Percentiles rank a stretch among this genome's conserved stretches.
phyloP scores from a whole-genome alignment of 2,888 invertebrate species.

The Serripes groenlandicus region DNA sequence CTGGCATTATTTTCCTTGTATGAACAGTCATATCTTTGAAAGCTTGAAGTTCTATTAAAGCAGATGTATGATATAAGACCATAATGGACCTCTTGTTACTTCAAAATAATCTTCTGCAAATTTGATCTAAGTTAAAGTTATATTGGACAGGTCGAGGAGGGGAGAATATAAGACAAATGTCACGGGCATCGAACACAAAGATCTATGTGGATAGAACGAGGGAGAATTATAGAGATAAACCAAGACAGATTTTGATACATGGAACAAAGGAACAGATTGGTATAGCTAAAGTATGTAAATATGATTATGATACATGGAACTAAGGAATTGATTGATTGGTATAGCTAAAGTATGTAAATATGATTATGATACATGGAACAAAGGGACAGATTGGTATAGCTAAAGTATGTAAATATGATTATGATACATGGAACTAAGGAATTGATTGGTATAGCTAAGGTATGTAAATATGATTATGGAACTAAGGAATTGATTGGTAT shows the following conservation, averaged over 20 bases:
- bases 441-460: no score
- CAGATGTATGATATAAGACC: neutral
- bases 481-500: no score
- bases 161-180: conserved; percentile 91
- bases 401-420: no score
- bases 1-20: no score
- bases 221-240: conserved; percentile 63
- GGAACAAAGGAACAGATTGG: conserved; percentile 93
- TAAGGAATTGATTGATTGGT: neutral
- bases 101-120: no score
- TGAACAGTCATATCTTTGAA: no score
- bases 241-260: conserved; percentile 86
- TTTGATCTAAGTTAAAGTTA: no score
- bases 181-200: conserved; percentile 91
- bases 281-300: conserved; percentile 89
- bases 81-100: neutral
- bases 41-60: no score
- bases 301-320: neutral
- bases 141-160: conserved; percentile 90
- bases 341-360: neutral
- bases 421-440: no score
- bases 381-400: no score
- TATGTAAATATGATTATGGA: no score
- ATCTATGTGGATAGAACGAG: conserved; percentile 79
- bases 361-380: no score